Conservation (phyloP, 2,113 vertebrate genomes). For the Neogale vison region DNA sequence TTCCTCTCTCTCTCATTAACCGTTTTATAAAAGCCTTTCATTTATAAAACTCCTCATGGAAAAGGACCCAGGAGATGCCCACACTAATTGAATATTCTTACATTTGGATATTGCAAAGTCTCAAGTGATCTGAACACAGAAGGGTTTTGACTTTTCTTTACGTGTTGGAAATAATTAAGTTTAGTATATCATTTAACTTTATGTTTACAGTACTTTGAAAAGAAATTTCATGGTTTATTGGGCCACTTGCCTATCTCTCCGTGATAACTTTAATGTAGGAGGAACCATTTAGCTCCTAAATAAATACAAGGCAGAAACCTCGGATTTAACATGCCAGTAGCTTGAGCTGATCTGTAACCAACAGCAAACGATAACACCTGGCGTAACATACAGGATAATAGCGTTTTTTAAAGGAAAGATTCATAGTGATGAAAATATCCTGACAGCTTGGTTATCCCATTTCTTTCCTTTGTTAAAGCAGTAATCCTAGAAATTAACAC, state of each 20-base stretch:
- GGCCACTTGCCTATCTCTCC: background rate
- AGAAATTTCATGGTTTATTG: conserved; percentile 16
- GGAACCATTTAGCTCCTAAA: background rate
- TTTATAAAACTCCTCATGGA: background rate
- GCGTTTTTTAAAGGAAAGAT: conserved; percentile 27
- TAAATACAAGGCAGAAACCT: conserved; percentile 22
- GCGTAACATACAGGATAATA: background rate
- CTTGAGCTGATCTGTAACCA: conserved; percentile 11
- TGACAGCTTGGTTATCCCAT: conserved; percentile 23
- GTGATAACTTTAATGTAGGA: background rate
- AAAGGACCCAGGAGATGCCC: background rate
- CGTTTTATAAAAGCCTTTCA: background rate
- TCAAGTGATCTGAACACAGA: background rate
- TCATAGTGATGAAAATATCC: conserved; percentile 17
- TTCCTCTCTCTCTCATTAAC: background rate
- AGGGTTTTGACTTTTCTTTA: conserved; percentile 3
- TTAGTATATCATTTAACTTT: conserved; percentile 12
- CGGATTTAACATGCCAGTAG: conserved; percentile 10
- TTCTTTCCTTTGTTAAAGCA: conserved; percentile 53
- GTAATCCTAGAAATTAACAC: conserved; percentile 5
- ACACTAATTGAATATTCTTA: background rate
- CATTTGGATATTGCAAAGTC: background rate
- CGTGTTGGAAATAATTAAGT: background rate
- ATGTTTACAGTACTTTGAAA: conserved; percentile 7
- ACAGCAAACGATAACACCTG: background rate